Evolutionary conservation across 2,113 vertebrate species (phyloP).

Genomic region (Bos indicus): DNA sequence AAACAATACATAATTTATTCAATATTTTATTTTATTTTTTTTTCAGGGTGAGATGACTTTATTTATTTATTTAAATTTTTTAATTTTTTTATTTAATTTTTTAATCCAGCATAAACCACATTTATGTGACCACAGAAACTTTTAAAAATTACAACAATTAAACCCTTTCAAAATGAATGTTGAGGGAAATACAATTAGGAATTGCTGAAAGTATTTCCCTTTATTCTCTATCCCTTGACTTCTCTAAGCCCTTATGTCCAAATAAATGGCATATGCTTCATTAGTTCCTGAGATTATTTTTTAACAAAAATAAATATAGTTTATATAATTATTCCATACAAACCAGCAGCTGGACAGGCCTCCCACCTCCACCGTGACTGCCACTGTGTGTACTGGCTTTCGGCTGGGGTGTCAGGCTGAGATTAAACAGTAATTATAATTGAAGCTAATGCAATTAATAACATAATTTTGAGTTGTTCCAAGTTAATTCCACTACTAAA

Average conservation of each 20-base stretch:
- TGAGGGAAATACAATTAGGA: background rate
- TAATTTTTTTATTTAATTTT: background rate
- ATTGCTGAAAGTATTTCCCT: background rate
- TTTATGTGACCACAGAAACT: slow-evolving; percentile 20
- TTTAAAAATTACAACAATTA: background rate
- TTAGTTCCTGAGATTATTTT: background rate
- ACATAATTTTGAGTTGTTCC: slow-evolving; percentile 48
- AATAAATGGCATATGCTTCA: background rate
- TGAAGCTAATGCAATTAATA: slow-evolving; percentile 54
- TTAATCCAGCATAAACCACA: background rate
- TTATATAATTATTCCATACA: background rate
- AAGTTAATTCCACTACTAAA: slow-evolving; percentile 50
- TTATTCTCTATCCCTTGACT: background rate
- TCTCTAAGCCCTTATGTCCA: background rate
- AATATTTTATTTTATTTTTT: background rate
- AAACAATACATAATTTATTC: too few relatives aligned
- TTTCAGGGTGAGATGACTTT: too few relatives aligned
- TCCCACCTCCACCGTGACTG: background rate
- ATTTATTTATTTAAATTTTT: too few relatives aligned
- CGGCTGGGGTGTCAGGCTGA: background rate
- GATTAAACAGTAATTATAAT: slow-evolving; percentile 38
- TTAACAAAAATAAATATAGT: background rate
- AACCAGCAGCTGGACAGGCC: background rate
- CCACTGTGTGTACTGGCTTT: background rate
- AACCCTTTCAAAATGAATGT: background rate